Percentiles rank a stretch among this genome's conserved stretches.
Conservation (phyloP, 1,140 invertebrate species). For the Drosophila kepulauana region DNA sequence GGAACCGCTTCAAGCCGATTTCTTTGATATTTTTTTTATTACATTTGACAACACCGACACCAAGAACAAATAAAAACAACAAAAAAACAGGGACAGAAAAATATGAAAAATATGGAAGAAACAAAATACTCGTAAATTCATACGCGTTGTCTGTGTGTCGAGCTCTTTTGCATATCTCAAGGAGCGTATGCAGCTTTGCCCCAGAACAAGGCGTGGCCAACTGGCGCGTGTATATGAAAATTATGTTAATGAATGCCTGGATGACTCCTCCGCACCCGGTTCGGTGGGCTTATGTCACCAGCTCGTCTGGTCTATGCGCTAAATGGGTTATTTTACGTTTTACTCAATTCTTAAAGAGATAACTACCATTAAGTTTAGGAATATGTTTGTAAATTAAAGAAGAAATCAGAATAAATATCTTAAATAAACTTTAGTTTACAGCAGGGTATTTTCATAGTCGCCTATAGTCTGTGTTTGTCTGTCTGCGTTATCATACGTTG, state of each 20-base stretch:
- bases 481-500: conserved; percentile 40
- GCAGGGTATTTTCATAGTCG: conserved; percentile 33
- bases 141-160: conserved; percentile 25
- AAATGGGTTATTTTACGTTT: neutral
- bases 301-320: neutral
- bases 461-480: neutral
- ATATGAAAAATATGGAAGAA: conserved; percentile 10
- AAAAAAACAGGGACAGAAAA: conserved; percentile 3
- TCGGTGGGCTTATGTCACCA: conserved; percentile 19
- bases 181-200: conserved; percentile 8
- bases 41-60: neutral
- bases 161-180: conserved; percentile 39
- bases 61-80: neutral
- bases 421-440: neutral
- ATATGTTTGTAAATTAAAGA: no score
- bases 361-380: no score
- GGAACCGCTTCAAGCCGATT: conserved; percentile 48
- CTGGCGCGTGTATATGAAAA: conserved; percentile 72
- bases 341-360: no score
- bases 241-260: conserved; percentile 74
- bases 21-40: conserved; percentile 38
- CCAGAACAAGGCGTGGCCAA: conserved; percentile 43
- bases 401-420: neutral
- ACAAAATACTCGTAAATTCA: conserved; percentile 41
- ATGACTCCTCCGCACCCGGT: conserved; percentile 33